Percentiles rank a stretch among this genome's conserved stretches.
These are phyloP conservation scores for Mythimna loreyi DNA, from an alignment of 2,888 invertebrate species.

Conservation along the genomic window DNA sequence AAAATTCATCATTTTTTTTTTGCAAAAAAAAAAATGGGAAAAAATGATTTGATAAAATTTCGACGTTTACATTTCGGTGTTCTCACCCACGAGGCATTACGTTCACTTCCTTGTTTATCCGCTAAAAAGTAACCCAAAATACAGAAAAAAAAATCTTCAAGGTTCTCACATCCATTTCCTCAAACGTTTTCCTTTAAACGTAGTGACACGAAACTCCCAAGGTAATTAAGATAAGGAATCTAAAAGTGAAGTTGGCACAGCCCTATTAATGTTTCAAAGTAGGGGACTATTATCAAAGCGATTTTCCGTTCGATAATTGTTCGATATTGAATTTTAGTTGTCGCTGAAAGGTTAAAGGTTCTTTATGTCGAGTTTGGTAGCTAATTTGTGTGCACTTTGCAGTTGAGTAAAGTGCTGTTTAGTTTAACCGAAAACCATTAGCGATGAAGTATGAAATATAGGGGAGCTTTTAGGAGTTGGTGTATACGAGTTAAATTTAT, in stretches of 20 bases:
- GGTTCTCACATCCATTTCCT: conserved; percentile 9
- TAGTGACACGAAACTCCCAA: conserved; percentile 33
- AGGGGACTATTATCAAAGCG: conserved; percentile 68
- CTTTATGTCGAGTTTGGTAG: conserved; percentile 53
- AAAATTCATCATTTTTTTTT: too few species aligned
- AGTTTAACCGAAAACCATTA: conserved; percentile 25
- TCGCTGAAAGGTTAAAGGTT: conserved; percentile 50
- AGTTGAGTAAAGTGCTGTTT: conserved; percentile 34
- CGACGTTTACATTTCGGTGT: not conserved
- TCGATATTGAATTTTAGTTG: conserved; percentile 69
- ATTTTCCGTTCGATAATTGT: conserved; percentile 67
- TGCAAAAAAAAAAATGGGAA: not conserved
- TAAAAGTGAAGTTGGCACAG: conserved; percentile 55
- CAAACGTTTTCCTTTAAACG: conserved; percentile 30
- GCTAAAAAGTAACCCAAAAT: not conserved
- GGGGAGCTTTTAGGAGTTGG: not conserved
- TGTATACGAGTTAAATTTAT: not conserved
- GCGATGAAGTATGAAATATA: conserved; percentile 24
- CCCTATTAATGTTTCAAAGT: conserved; percentile 59
- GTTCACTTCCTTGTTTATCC: not conserved
- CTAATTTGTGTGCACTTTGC: conserved; percentile 59
- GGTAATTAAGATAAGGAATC: conserved; percentile 57
- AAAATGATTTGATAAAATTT: not conserved
- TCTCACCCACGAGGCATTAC: not conserved
- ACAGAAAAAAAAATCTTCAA: not conserved